A percentile compares a stretch with the other conserved stretches of the same genome.
These are phyloP conservation scores for Circaetus cinerascens DNA, from an alignment of 2,113 vertebrate species.

Conservation along the genomic window DNA sequence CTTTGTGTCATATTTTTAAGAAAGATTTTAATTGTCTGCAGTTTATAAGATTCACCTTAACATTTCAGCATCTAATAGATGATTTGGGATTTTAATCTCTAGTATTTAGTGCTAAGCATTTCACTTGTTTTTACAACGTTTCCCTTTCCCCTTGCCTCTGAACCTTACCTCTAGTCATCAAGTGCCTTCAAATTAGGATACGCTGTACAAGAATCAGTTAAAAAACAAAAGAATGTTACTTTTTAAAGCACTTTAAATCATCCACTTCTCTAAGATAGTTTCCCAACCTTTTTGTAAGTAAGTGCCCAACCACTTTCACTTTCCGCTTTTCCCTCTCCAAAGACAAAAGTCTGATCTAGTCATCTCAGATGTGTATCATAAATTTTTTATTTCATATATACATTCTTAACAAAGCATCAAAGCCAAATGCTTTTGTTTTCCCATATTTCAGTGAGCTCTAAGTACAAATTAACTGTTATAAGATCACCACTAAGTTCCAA, in stretches of 20 bases:
- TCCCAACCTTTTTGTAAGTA: not conserved
- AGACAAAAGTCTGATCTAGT: not conserved
- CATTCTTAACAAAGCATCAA: constrained; percentile 48
- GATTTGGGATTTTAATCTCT: not conserved
- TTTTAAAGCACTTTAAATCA: not conserved
- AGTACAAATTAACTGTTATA: not conserved
- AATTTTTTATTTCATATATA: constrained; percentile 53
- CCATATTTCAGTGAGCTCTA: not conserved
- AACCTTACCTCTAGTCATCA: not conserved
- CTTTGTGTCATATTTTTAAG: not conserved
- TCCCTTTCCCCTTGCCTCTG: not conserved
- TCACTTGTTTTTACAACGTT: not conserved
- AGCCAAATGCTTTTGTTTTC: not conserved
- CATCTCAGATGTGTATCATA: not conserved
- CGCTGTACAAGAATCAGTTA: not conserved
- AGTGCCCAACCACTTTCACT: not conserved
- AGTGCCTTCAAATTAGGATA: not conserved
- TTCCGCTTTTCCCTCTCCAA: not conserved
- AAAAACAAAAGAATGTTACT: not conserved
- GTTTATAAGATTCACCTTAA: not conserved
- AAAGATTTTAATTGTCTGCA: not conserved
- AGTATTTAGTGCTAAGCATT: not conserved
- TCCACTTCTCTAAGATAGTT: not conserved
- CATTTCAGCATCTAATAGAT: not conserved
- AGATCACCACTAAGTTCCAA: not conserved